Evolutionary conservation across 2,797 vertebrate genomes (phyloP).

Genomic region (Myripristis murdjan): DNA sequence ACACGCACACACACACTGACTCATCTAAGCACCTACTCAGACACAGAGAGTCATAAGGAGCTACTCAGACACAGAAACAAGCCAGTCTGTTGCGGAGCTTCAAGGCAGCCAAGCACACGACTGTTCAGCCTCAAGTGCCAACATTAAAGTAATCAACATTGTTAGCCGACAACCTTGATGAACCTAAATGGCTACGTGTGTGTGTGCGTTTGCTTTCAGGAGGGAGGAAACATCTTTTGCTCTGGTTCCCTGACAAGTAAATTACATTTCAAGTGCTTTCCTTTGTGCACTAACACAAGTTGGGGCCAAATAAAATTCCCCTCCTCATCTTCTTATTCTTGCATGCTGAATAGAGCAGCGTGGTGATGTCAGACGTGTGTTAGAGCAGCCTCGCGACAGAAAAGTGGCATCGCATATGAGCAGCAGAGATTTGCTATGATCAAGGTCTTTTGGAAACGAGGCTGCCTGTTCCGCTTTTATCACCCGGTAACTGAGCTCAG

Average conservation of each 20-base stretch:
- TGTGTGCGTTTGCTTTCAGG: constrained; percentile 11
- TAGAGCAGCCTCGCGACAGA: constrained; percentile 18
- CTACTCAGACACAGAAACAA: background rate
- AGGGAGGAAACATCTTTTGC: constrained; percentile 18
- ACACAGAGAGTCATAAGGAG: background rate
- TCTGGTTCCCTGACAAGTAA: constrained; percentile 17
- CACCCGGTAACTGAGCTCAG: constrained; percentile 30
- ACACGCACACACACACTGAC: constrained; percentile 14
- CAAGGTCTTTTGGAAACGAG: constrained; percentile 42
- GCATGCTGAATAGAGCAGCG: constrained; percentile 16
- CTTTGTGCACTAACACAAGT: constrained; percentile 20
- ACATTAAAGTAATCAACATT: constrained; percentile 31
- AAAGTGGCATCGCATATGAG: constrained; percentile 29
- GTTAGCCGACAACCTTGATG: constrained; percentile 43
- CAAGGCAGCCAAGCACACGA: constrained; percentile 21
- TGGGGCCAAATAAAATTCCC: background rate
- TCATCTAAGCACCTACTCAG: constrained; percentile 19
- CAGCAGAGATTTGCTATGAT: constrained; percentile 29
- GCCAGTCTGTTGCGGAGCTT: constrained; percentile 24
- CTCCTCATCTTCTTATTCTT: constrained; percentile 3
- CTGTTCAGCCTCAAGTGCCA: constrained; percentile 35
- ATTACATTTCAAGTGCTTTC: constrained; percentile 39
- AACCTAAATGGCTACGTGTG: constrained; percentile 33
- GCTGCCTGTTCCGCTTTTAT: constrained; percentile 26
- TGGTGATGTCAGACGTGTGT: constrained; percentile 14